Conservation (phyloP, 2,888 invertebrate genomes). For the Zonitis immaculata region DNA sequence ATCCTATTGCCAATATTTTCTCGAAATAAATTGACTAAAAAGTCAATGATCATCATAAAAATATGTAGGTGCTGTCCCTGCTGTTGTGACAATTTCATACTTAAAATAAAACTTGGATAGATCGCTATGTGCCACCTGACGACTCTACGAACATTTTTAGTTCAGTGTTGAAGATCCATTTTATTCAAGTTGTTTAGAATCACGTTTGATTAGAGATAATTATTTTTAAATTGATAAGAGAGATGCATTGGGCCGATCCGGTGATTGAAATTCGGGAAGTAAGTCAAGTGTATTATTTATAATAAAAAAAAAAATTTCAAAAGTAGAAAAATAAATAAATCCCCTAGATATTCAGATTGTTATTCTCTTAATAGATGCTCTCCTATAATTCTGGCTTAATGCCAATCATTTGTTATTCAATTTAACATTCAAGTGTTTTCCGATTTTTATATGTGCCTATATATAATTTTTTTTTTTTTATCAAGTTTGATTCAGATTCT, state of each 20-base stretch:
- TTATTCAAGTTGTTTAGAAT: background rate
- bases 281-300: background rate
- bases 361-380: background rate
- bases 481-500: background rate
- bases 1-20: too few species aligned
- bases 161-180: conserved; percentile 11
- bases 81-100: conserved; percentile 5
- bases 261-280: conserved; percentile 8
- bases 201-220: background rate
- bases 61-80: background rate
- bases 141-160: conserved; percentile 21
- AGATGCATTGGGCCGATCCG: conserved; percentile 16
- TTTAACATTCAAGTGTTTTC: conserved; percentile 16
- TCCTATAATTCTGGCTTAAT: conserved; percentile 18
- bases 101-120: conserved; percentile 29
- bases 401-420: conserved; percentile 28
- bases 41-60: too few species aligned
- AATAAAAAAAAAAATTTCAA: too few species aligned
- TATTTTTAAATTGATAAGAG: background rate
- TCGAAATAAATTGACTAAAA: too few species aligned
- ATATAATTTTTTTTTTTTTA: background rate
- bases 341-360: too few species aligned
- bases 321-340: too few species aligned
- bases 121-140: conserved; percentile 31
- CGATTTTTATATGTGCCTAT: background rate